phyloP scores from a whole-genome alignment of 2,888 invertebrate species.

The Drosophila pseudotakahashii region DNA sequence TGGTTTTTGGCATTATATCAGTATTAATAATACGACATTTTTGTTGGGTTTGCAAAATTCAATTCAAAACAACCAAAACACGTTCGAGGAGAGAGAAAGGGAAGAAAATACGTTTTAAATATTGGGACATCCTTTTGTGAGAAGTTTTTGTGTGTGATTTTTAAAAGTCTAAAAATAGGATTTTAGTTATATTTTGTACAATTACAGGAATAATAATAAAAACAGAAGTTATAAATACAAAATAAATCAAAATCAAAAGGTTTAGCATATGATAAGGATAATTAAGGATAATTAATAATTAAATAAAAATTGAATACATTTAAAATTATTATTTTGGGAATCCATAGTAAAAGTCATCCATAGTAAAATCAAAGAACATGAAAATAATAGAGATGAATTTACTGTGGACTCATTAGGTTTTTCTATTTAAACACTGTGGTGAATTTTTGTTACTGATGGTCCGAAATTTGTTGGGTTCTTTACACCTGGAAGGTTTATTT shows the following conservation, averaged over 20 bases:
- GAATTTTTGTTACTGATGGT: slow-evolving; percentile 25
- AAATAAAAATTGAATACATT: slow-evolving; percentile 2
- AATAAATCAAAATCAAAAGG: slow-evolving; percentile 6
- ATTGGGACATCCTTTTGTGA: slow-evolving; percentile 46
- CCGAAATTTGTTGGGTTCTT: slow-evolving; percentile 15
- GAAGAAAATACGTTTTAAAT: slow-evolving; percentile 66
- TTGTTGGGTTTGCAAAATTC: slow-evolving; percentile 54
- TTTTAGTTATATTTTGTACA: slow-evolving; percentile 12
- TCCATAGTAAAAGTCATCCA: slow-evolving; percentile 12
- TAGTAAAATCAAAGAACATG: too few relatives aligned
- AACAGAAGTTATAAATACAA: slow-evolving; percentile 6
- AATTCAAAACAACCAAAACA: slow-evolving; percentile 54
- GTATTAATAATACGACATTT: slow-evolving; percentile 15
- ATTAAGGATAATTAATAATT: slow-evolving; percentile 3
- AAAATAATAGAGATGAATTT: neutral
- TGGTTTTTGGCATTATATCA: slow-evolving; percentile 42
- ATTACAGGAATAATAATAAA: slow-evolving; percentile 14
- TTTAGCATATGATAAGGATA: slow-evolving; percentile 1
- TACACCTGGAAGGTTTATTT: slow-evolving; percentile 9
- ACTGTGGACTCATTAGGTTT: slow-evolving; percentile 18
- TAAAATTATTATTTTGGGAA: slow-evolving; percentile 24
- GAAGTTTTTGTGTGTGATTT: slow-evolving; percentile 23
- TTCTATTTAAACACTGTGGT: neutral
- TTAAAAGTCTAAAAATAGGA: slow-evolving; percentile 43
- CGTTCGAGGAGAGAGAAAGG: slow-evolving; percentile 63